These are phyloP conservation scores for Hypena proboscidalis DNA, from an alignment of 2,888 invertebrate species.

Conservation along the genomic window DNA sequence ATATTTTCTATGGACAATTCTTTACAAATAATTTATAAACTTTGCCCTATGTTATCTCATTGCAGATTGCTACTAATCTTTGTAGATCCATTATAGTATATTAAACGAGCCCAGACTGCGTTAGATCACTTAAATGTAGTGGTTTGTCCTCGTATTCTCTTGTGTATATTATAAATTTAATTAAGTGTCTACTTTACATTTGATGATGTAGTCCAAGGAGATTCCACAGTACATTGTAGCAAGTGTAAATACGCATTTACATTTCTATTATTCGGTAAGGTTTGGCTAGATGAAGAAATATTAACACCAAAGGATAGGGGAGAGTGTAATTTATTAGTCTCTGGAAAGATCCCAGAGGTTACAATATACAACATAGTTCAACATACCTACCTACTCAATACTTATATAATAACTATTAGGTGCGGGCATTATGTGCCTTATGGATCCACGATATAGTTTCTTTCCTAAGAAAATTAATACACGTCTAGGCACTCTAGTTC, in stretches of 20 bases:
- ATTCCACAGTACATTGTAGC: neutral
- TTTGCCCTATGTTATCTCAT: too few relatives aligned
- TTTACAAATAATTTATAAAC: too few relatives aligned
- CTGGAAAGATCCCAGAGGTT: conserved; percentile 19
- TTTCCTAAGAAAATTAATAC: conserved; percentile 13
- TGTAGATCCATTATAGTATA: too few relatives aligned
- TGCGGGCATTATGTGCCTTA: conserved; percentile 2
- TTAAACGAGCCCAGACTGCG: too few relatives aligned
- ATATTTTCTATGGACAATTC: too few relatives aligned
- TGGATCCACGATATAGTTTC: conserved; percentile 22
- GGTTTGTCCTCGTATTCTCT: too few relatives aligned
- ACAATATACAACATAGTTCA: too few relatives aligned
- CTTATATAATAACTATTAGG: conserved; percentile 5
- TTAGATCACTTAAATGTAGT: too few relatives aligned
- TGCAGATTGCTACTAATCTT: too few relatives aligned
- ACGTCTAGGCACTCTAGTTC: conserved; percentile 10
- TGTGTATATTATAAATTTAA: too few relatives aligned
- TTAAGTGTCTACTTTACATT: conserved; percentile 2
- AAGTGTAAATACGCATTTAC: conserved; percentile 5
- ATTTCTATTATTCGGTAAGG: conserved; percentile 17
- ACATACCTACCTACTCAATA: conserved; percentile 1
- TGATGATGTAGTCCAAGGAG: neutral
- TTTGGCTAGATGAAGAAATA: conserved; percentile 29
- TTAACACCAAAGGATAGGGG: conserved; percentile 24
- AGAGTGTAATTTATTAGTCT: conserved; percentile 28